Evolutionary conservation across 2,113 vertebrate species (phyloP), one percentile per base, ranked within the genome.

Genomic region (Hirundichthys speculiger): DNA sequence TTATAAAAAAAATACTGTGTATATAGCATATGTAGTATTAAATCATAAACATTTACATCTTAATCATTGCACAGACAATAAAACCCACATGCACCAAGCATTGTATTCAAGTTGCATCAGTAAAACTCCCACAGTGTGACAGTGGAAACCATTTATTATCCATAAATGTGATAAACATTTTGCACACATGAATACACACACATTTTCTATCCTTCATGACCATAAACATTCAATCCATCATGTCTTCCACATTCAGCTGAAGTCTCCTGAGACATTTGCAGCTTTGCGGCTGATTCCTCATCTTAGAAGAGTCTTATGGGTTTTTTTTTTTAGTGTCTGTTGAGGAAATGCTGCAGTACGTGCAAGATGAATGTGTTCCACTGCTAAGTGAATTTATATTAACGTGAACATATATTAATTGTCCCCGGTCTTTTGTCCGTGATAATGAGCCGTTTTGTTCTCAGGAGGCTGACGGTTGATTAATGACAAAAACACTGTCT

Each of bases 361-460:
- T 52, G 18, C 30, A 56, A 66, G 59, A 39, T n/a, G 15, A 22
- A 21, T 15, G 16, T 40, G 21, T n/a, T 45, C 12, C 7, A 24
- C 11, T 38, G 2, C 25, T 0, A 2, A 39, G 34, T 20, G 56
- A 65, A 66, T 22, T n/a, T 42, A 19, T 27, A 45, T 68, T 52
- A 40, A 19, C 53, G 43, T 20, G 41, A 18, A 47, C 55, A 40
- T 10, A 39, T 1, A 55, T 60, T 22, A 19, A 43, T 22, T 47
- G 34, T 16, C 18, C n/a, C 41, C 48, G 9, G 10, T 53, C 68
- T 60, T 73, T 73, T 73, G 51, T 83, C 43, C 49, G 63, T 56
- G 43, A 76, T 80, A 75, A 64, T 79, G 77, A 85, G 48, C 54
- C 2, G 25, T 79, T 85, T 75, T 83, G 77, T 83, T 80, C 51